Percentiles rank a stretch among this genome's conserved stretches.
phyloP scores from a whole-genome alignment of 1,140 invertebrate species.

The Hylyphantes graminicola region DNA sequence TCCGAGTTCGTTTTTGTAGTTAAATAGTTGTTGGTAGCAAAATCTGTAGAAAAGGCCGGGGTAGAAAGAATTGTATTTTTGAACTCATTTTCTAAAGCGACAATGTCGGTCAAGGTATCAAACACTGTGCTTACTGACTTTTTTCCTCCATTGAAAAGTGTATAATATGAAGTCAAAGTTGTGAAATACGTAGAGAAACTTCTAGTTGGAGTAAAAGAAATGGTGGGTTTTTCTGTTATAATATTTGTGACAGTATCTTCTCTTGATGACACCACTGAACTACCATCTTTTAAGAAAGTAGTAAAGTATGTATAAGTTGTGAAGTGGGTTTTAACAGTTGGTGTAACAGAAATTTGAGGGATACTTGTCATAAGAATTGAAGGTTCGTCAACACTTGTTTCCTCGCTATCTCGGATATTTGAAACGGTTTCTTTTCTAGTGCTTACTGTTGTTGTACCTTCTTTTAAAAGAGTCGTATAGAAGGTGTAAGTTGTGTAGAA shows the following conservation, averaged over 20 bases:
- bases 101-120: conserved; percentile 48
- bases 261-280: conserved; percentile 81
- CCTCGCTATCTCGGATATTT: conserved; percentile 72
- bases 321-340: conserved; percentile 46
- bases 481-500: conserved; percentile 82
- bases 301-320: conserved; percentile 60
- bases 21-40: conserved; percentile 11
- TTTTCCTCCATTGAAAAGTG: conserved; percentile 43
- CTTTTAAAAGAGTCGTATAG: conserved; percentile 85
- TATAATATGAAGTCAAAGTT: conserved; percentile 53
- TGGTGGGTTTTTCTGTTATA: conserved; percentile 24
- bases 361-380: conserved; percentile 5
- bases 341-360: conserved; percentile 21
- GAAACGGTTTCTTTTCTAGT: conserved; percentile 84
- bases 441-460: conserved; percentile 80
- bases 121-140: conserved; percentile 42
- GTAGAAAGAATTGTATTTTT: background rate
- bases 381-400: background rate
- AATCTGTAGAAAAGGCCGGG: conserved; percentile 18
- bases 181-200: conserved; percentile 55
- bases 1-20: conserved; percentile 82
- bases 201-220: background rate
- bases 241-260: conserved; percentile 84
- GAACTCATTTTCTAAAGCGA: conserved; percentile 16
- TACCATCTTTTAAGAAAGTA: conserved; percentile 84